Conservation (phyloP, 1,140 invertebrate genomes). For the Drosophila bocki region DNA sequence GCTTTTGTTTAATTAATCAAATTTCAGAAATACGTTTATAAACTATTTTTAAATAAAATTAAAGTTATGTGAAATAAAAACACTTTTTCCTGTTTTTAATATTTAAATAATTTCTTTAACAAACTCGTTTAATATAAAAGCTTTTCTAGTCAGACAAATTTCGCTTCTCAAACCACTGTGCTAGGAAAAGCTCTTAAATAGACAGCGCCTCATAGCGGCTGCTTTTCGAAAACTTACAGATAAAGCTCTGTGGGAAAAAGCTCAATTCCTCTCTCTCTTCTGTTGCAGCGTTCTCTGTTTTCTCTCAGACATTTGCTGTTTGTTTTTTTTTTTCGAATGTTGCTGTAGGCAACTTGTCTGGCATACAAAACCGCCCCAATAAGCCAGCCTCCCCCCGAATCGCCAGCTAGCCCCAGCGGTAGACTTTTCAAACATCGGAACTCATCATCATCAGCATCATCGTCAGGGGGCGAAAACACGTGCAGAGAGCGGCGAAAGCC, state of each 20-base stretch:
- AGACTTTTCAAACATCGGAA: conserved; percentile 26
- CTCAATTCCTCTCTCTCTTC: conserved; percentile 14
- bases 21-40: no score
- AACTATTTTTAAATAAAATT: no score
- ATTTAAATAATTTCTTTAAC: not conserved
- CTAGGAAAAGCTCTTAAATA: conserved; percentile 9
- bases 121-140: not conserved
- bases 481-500: conserved; percentile 21
- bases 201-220: conserved; percentile 44
- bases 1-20: no score
- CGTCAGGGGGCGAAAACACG: conserved; percentile 58
- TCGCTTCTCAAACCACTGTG: conserved; percentile 15
- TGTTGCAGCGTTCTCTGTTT: not conserved
- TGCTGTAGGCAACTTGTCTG: conserved; percentile 69
- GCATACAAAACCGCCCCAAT: conserved; percentile 11
- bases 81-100: no score
- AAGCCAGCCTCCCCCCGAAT: not conserved
- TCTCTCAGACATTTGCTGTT: not conserved
- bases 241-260: conserved; percentile 47
- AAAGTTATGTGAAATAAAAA: no score
- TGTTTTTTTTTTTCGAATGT: conserved; percentile 11
- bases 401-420: not conserved
- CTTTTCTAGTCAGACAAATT: not conserved
- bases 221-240: not conserved
- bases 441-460: conserved; percentile 19